These are phyloP conservation scores for Hydropsyche betteni DNA, from an alignment of 2,888 invertebrate genomes.

Conservation along the genomic window DNA sequence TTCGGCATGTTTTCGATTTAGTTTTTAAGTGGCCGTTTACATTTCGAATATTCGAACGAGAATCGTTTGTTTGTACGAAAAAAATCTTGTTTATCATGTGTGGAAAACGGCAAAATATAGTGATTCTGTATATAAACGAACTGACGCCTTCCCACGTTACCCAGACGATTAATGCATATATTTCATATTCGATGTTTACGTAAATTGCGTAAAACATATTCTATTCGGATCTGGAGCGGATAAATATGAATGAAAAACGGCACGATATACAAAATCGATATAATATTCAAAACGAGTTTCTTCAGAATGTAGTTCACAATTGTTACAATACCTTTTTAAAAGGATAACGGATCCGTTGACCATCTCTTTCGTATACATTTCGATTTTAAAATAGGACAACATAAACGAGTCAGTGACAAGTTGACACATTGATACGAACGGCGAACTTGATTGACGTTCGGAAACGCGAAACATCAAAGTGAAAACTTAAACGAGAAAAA, in stretches of 20 bases:
- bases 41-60: no score
- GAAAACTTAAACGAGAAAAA: not conserved
- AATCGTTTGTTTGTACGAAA: not conserved
- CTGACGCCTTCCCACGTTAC: not conserved
- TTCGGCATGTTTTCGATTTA: no score
- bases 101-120: not conserved
- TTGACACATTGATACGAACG: conserved; percentile 9
- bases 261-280: no score
- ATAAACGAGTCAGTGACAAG: conserved; percentile 6
- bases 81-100: conserved; percentile 9
- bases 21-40: no score
- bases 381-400: not conserved
- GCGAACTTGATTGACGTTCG: conserved; percentile 6
- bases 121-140: conserved; percentile 18
- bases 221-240: no score
- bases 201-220: conserved; percentile 1
- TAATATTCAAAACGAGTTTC: no score
- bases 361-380: no score
- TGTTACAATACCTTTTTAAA: no score
- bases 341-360: no score
- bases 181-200: not conserved
- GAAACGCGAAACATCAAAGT: conserved; percentile 15
- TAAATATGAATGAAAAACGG: no score
- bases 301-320: no score
- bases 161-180: conserved; percentile 6